Base-by-base conservation (phyloP, 2,113 vertebrate species). In the Condylura cristata region DNA sequence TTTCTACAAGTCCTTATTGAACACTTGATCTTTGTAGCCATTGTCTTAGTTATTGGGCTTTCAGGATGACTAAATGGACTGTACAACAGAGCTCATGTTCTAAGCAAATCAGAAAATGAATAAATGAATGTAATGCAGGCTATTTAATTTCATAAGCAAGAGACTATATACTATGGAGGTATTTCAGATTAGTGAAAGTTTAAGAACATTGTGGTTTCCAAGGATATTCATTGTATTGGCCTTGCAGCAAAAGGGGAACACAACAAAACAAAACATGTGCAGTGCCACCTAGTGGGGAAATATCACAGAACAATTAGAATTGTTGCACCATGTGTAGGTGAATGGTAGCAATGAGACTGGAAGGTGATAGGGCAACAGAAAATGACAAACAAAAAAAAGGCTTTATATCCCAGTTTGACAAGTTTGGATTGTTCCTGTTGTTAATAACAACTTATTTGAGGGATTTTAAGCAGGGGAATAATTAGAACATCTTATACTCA, bases 221-320 rank as follows among this genome's bases (percentile, higher is more conserved):
- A 3, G 34, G 13, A 56, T 5, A 9, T 60, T 86, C 16, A 12
- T 6, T 48, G 28, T 28, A 5, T 61, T 26, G 44, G 2, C 4
- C 17, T 58, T n/a, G 34, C 18, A 51, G 37, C 46, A 39, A 53
- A 46, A 3, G 51, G 17, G 32, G 2, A 60, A 13, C 37, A 24
- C 44, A 32, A 14, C 17, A n/a, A n/a, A n/a, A n/a, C n/a, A 37
- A 80, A 70, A 12, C 4, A 32, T 60, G 7, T 48, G 37, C 37
- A 92, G 22, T 68, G 71, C 2, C 89, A 92, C 37, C 76, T 87
- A 70, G 28, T 90, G 81, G 86, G 78, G 9, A 83, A 86, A 83
- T 17, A 39, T 9, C 18, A 6, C 8, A 83, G 28, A 87, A 84
- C 58, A 34, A 8, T 6, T 78, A 53, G 18, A 44, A 8, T 13